Evolutionary conservation across 2,797 vertebrate genomes (phyloP), one percentile per base, ranked within the genome.

Genomic region (Rhabdomys pumilio): DNA sequence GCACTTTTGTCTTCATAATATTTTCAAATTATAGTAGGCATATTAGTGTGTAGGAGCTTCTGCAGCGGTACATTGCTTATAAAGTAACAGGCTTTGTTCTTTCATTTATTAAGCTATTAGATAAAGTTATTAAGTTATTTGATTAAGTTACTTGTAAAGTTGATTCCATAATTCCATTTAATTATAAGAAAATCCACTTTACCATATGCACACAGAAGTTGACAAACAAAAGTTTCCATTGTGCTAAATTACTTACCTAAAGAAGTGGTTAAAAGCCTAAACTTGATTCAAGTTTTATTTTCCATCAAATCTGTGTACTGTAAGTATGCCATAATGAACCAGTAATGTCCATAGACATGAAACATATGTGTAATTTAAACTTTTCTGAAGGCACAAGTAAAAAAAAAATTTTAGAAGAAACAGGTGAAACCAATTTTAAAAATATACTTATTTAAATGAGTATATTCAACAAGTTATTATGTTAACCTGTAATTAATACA

Each of bases 381-480:
- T 93, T 82, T 91, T 93, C 41, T 80, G 67, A 47, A 31, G 77
- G 31, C 19, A 24, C 79, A 96, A 93, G 57, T 89, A 61, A 59
- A 67, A 34, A 34, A 80, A 72, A 55, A 69, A 34, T 20, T 9
- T 57, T 47, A 94, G 75, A 95, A 83, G 38, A 90, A 94, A 73
- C 9, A 93, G 57, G 15, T 77, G 81, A 86, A 84, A 82, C 73
- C 67, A 83, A 94, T 76, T 83, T 93, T 75, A 69, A 75, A 69
- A 80, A 88, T 91, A 57, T 65, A 92, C 63, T 88, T 90, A 90
- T 94, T 93, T 95, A 69, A 86, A 83, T 0, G 19, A 95, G 8
- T 73, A 61, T 77, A 80, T 57, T 29, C 12, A 91, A 89, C 63
- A 10, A 85, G 83, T 17, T 82, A 75, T 41, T 72, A 88, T 67